phyloP scores from a whole-genome alignment of 2,113 vertebrate species.

The Leptobrachium ailaonicum region DNA sequence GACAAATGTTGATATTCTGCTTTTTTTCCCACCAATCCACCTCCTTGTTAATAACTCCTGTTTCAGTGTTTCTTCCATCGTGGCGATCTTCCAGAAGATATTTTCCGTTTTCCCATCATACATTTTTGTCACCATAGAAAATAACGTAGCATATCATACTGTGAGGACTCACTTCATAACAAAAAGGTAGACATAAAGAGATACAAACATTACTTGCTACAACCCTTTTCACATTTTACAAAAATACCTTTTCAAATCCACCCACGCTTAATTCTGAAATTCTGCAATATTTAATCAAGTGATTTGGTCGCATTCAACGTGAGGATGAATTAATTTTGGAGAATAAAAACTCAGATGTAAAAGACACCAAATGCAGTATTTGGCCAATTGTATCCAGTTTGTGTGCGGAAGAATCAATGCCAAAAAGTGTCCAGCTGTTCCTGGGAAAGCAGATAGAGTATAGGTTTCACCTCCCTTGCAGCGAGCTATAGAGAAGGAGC shows the following conservation, averaged over 20 bases:
- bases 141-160: neutral
- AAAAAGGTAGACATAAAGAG: conserved; percentile 3
- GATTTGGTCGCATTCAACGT: conserved; percentile 31
- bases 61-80: no score
- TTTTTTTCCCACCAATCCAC: no score
- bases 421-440: conserved; percentile 50
- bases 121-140: neutral
- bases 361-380: conserved; percentile 38
- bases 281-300: conserved; percentile 37
- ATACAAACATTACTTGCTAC: conserved; percentile 8
- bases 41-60: no score
- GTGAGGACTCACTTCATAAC: neutral
- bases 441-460: conserved; percentile 46
- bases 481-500: neutral
- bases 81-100: no score
- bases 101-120: no score
- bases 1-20: no score
- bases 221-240: neutral
- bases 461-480: neutral
- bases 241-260: conserved; percentile 7
- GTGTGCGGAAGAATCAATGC: conserved; percentile 24
- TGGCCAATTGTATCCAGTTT: conserved; percentile 46
- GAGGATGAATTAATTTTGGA: conserved; percentile 33
- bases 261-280: conserved; percentile 18
- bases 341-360: conserved; percentile 35